Evolutionary conservation across 1,140 invertebrate species (phyloP).

Genomic region (Drosophila pallidifrons): DNA sequence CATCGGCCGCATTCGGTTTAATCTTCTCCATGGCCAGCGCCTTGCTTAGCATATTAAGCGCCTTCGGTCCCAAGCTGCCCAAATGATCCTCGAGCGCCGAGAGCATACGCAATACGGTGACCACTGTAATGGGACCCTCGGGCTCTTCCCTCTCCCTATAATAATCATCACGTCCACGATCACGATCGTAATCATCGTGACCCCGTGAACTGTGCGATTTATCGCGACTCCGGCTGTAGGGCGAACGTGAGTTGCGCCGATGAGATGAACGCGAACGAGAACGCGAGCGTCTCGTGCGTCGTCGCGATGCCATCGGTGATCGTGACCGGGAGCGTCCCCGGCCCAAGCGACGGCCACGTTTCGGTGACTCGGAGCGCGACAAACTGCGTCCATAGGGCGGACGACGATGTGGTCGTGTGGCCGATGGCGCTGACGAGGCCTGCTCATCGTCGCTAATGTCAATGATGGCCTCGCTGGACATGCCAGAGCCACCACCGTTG

Average conservation of each 20-base stretch:
- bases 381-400: slow-evolving; percentile 23
- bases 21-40: slow-evolving; percentile 90
- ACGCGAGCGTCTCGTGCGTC: slow-evolving; percentile 56
- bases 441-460: slow-evolving; percentile 81
- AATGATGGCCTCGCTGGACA: slow-evolving; percentile 55
- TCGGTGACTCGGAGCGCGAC: slow-evolving; percentile 5
- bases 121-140: slow-evolving; percentile 86
- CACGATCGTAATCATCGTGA: slow-evolving; percentile 31
- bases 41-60: slow-evolving; percentile 90
- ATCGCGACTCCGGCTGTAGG: slow-evolving; percentile 35
- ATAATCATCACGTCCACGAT: slow-evolving; percentile 18
- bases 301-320: slow-evolving; percentile 49
- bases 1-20: slow-evolving; percentile 90
- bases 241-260: slow-evolving; percentile 62
- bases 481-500: slow-evolving; percentile 4
- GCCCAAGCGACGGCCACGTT: slow-evolving; percentile 30
- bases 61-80: slow-evolving; percentile 91
- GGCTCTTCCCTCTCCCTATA: slow-evolving; percentile 46
- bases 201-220: slow-evolving; percentile 33
- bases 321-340: slow-evolving; percentile 47
- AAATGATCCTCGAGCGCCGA: slow-evolving; percentile 92
- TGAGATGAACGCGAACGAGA: slow-evolving; percentile 61
- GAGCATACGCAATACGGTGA: slow-evolving; percentile 90
- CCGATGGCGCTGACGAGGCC: slow-evolving; percentile 19
- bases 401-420: slow-evolving; percentile 14